Evolutionary conservation across 2,113 vertebrate species (phyloP).

Genomic region (Rynchops niger): DNA sequence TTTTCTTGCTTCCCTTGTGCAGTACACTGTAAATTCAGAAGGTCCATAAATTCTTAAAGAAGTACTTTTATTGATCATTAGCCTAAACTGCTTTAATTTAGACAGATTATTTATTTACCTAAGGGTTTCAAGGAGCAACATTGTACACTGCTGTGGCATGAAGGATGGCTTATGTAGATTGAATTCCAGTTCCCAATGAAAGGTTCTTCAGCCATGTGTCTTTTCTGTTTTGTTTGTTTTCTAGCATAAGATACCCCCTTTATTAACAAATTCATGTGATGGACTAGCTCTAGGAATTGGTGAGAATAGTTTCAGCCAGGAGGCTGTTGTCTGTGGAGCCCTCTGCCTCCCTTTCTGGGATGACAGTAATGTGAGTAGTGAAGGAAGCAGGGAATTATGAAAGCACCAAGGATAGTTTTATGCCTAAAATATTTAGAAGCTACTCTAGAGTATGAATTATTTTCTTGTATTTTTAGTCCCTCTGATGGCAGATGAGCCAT

Average conservation of each 20-base stretch:
- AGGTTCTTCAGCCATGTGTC: not conserved
- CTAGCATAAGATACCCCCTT: not conserved
- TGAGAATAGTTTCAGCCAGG: not conserved
- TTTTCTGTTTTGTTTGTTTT: not conserved
- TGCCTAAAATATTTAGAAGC: not conserved
- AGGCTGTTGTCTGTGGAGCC: not conserved
- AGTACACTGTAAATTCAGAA: not conserved
- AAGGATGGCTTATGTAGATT: not conserved
- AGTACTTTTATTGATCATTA: not conserved
- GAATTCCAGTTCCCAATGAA: not conserved
- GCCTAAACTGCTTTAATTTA: not conserved
- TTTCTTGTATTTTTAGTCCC: not conserved
- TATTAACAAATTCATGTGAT: not conserved
- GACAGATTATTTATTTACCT: not conserved
- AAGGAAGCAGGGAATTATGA: not conserved
- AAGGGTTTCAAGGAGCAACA: not conserved
- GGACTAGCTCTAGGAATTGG: not conserved
- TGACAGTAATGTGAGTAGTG: not conserved
- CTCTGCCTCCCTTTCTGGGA: not conserved
- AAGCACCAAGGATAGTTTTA: not conserved
- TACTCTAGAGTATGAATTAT: not conserved
- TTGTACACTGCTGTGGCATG: not conserved
- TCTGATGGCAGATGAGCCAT: not conserved
- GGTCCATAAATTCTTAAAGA: not conserved
- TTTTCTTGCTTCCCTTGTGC: not conserved